Evolutionary conservation across 2,888 invertebrate species (phyloP), one percentile per base, ranked within the genome.

Genomic region (Drosophila neonasuta): DNA sequence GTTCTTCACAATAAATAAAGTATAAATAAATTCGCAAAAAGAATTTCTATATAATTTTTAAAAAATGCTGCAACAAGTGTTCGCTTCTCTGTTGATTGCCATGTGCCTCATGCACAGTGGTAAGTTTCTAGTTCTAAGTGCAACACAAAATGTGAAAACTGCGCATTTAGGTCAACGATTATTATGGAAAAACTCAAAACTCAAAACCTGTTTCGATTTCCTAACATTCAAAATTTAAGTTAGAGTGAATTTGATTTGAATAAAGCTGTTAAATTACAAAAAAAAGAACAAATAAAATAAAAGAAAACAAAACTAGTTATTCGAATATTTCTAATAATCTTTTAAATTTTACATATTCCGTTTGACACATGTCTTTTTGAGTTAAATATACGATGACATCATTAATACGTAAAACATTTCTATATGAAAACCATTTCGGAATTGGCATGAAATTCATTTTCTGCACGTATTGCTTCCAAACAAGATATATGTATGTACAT

Each of bases 41-140:
- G 41, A 17, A 17, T 54, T 54, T 9, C 20, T 30, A 46, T 34
- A 24, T 32, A 17, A 15, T 62, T 8, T 11, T 1, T 10, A 13
- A n/a, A 86, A 79, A 70, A 90, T 90, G 89, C 50, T 88, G 70
- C 85, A 85, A 72, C 81, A 89, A 80, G 67, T 90, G 51, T 74
- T 88, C 49, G 80, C 65, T 50, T 60, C 86, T 62, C 63, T 81
- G 55, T 66, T 86, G 42, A 64, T 90, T 73, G 83, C 89, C 67
- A 77, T 90, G 71, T 88, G 88, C 61, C 60, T 89, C 13, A 76
- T 87, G 74, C 84, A 89, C 66, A 86, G 78, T 65, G 89, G 89
- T 90, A 79, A 89, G 90, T 86, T 65, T 17, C 29, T 7, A 20
- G 24, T 11, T 54, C 5, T 42, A n/a, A 32, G 11, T 20, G 2